Base-by-base conservation (phyloP, 2,888 invertebrate species). In the Tinea pellionella region DNA sequence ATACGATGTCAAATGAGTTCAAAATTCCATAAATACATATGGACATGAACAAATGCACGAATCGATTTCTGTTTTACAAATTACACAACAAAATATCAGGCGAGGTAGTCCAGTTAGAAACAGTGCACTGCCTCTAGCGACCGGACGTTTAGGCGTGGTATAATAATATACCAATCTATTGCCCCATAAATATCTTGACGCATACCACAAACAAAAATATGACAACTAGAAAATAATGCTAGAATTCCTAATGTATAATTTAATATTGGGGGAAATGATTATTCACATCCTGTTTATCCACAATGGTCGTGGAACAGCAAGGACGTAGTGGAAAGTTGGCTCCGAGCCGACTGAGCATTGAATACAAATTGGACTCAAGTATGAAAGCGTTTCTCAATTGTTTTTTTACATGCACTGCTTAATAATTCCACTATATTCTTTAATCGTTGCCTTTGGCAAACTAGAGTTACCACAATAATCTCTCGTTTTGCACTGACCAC, bases 361-460 rank as follows among this genome's bases (percentile, higher is more conserved):
- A 80, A 87, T 87, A 86, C 82, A 78, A 85, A 86, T 80, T 64
- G 72, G 70, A 74, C 69, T 79, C 83, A 81, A 83, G 75, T 75
- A 74, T 67, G 66, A 68, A 68, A 69, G 69, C 71, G 75, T 83
- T 83, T 83, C 81, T 77, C 79, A 85, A 84, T 77, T 57, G 32
- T 57, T 57, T 13, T 24, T 47, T 47, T 16, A 6, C 13, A 47
- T 47, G 47, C 16, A 16, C 16, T 47, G 47, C 15, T 37, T 37
- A 37, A 37, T 37, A 37, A 37, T 37, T 37, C 37, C 37, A n/a
- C 2, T 9, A 37, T 12, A 6, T 6, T 37, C 37, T 9, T 37
- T 37, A 37, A n/a, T 6, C 9, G 9, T 37, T 37, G 37, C 37
- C 9, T 12, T 37, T 37, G 9, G 37, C 37, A 37, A 37, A 37